phyloP scores from a whole-genome alignment of 2,797 vertebrate species.

The Sciurus vulgaris region DNA sequence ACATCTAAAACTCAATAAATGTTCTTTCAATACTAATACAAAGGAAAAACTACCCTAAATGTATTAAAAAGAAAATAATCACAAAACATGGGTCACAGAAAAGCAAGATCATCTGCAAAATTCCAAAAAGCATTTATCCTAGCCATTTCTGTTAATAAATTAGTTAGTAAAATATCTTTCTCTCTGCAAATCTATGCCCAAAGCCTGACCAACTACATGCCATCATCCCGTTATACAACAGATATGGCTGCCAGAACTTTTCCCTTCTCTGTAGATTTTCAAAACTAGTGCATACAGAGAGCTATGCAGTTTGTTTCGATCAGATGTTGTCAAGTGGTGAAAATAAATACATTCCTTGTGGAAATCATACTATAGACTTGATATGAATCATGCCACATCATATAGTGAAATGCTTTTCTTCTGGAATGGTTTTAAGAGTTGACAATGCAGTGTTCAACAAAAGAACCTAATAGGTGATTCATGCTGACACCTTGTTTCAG shows the following conservation, averaged over 20 bases:
- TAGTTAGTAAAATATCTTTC: not conserved
- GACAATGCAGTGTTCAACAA: not conserved
- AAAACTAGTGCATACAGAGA: slow-evolving; percentile 81
- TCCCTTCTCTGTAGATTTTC: slow-evolving; percentile 68
- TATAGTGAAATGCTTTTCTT: slow-evolving; percentile 30
- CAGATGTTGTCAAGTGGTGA: slow-evolving; percentile 75
- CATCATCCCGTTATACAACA: slow-evolving; percentile 41
- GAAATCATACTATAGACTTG: slow-evolving; percentile 32
- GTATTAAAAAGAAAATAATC: not conserved
- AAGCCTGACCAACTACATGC: slow-evolving; percentile 32
- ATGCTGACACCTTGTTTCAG: not conserved
- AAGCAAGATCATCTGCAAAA: not conserved
- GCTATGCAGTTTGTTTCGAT: slow-evolving; percentile 77
- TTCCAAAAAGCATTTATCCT: not conserved
- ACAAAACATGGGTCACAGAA: not conserved
- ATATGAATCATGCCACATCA: slow-evolving; percentile 66
- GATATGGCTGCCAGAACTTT: slow-evolving; percentile 77
- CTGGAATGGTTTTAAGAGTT: not conserved
- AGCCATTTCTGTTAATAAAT: slow-evolving; percentile 1
- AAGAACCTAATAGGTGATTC: slow-evolving; percentile 3
- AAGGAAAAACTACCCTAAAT: not conserved
- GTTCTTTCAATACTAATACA: not conserved
- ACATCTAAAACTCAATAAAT: not conserved
- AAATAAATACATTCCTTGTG: slow-evolving; percentile 56
- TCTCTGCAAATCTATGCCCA: slow-evolving; percentile 15